Base-by-base conservation (phyloP, 2,888 invertebrate species). In the Melitaea athalia region DNA sequence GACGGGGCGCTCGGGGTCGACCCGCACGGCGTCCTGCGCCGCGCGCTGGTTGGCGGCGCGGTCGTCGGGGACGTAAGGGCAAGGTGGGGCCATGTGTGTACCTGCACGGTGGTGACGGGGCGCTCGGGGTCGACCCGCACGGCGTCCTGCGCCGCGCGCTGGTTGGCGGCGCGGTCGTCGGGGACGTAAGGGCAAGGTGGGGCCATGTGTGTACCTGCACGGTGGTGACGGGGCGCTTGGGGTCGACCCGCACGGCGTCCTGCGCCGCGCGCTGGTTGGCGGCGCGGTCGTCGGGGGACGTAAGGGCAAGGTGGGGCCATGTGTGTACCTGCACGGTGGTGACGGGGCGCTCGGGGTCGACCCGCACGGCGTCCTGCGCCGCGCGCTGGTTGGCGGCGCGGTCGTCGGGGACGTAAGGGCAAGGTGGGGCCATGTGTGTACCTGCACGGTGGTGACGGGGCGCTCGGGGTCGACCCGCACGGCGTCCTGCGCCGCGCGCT, bases 101-200 rank as follows among this genome's bases (percentile, higher is more conserved):
- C 94, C 91, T 95, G 95, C 80, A 98, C 93, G 76, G 95, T 97
- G 57, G 99, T 99, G 52, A 94, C 92, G 50, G 98, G 98, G 78
- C 94, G 92, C 0, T 93, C 79, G 61, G 94, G 89, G 83, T 97
- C 95, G 0, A 97, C 77, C 11, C 90, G 87, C 50, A 97, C 84
- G 17, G 92, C 88, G 57, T 89, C 92, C 79, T 95, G 94, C 59
- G 98, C 97, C 63, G 95, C 93, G 68, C 94, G 94, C 81, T 95
- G 95, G 81, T 95, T 95, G 64, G 95, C 96, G 65, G 90, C 92
- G 80, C 93, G 90, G 84, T 95, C 75, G 8, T 71, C 72, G 7
- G 71, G 74, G 52, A n/a, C n/a, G n/a, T n/a, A n/a, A n/a, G n/a
- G n/a, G n/a, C n/a, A n/a, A n/a, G n/a, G n/a, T n/a, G n/a, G n/a